These are phyloP conservation scores for Enteromius fasciolatus DNA, from an alignment of 2,797 vertebrate genomes.

Conservation along the genomic window DNA sequence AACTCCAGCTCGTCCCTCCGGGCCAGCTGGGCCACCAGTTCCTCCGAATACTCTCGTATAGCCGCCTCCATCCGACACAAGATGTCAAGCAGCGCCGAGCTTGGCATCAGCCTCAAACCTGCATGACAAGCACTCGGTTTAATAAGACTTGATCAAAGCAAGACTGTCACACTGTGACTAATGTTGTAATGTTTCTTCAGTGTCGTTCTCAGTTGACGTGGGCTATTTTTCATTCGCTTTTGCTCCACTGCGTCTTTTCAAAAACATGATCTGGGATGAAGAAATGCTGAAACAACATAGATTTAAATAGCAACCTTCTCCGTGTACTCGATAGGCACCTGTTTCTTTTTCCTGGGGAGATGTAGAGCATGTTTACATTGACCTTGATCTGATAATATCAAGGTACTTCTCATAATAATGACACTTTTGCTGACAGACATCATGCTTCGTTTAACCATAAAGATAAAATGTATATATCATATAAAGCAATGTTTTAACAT, in stretches of 20 bases:
- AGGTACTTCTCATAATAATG: not conserved
- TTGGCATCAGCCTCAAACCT: constrained; percentile 88
- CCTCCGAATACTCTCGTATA: constrained; percentile 88
- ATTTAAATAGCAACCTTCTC: constrained; percentile 22
- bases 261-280: constrained; percentile 15
- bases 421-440: not conserved
- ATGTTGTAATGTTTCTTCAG: not conserved
- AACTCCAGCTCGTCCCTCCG: constrained; percentile 91
- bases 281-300: constrained; percentile 22
- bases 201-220: not conserved
- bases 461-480: too few species aligned
- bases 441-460: not conserved
- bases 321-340: not conserved
- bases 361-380: not conserved
- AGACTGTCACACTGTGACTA: constrained; percentile 3
- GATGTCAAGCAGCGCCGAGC: constrained; percentile 78
- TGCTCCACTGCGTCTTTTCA: not conserved
- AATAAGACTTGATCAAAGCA: constrained; percentile 3
- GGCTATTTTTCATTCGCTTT: constrained; percentile 12
- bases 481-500: too few species aligned
- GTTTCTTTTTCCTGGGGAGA: constrained; percentile 2
- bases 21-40: constrained; percentile 91
- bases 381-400: constrained; percentile 3
- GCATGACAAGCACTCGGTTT: constrained; percentile 16
- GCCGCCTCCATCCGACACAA: constrained; percentile 84